Evolutionary conservation across 2,797 vertebrate genomes (phyloP), one percentile per base, ranked within the genome.

Genomic region (Megalops cyprinoides): DNA sequence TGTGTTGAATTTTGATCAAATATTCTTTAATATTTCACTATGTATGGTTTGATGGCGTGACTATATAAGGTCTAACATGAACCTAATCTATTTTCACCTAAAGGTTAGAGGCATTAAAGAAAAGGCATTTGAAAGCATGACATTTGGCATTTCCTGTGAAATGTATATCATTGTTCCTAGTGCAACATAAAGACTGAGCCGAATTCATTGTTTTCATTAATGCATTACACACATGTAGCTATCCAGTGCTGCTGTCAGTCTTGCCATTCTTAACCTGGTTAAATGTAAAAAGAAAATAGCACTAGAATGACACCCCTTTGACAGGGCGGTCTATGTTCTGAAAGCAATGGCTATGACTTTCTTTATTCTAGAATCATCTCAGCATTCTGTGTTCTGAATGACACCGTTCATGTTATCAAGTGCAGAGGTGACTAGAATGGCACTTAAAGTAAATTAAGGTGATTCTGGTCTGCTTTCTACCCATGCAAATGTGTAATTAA

Each of bases 311-410:
- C 20, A 55, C 42, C 56, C 39, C 42, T 42, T 37, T 74, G n/a
- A n/a, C n/a, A n/a, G n/a, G n/a, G n/a, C n/a, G n/a, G n/a, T n/a
- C n/a, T n/a, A n/a, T n/a, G n/a, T n/a, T n/a, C n/a, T n/a, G n/a
- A n/a, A n/a, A n/a, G n/a, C n/a, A n/a, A 46, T 73, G 28, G 81
- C 42, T 62, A 55, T 37, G 20, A 20, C 44, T 15, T 34, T 28
- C 18, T 49, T 58, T 76, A 69, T 62, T 67, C n/a, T 67, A 60
- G 37, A 56, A 69, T 74, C 34, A 78, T 23, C 20, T 55, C 23
- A 34, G 77, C 31, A 37, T 28, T 81, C 84, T 78, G 81, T 82
- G 75, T 79, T 82, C 84, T 78, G 79, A 85, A 86, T 83, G 87
- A 86, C 51, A n/a, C 28, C 53, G 73, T 34, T 81, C 49, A 56